These are phyloP conservation scores for Leptarthrus brevirostris DNA, from an alignment of 2,888 invertebrate genomes.

Conservation along the genomic window DNA sequence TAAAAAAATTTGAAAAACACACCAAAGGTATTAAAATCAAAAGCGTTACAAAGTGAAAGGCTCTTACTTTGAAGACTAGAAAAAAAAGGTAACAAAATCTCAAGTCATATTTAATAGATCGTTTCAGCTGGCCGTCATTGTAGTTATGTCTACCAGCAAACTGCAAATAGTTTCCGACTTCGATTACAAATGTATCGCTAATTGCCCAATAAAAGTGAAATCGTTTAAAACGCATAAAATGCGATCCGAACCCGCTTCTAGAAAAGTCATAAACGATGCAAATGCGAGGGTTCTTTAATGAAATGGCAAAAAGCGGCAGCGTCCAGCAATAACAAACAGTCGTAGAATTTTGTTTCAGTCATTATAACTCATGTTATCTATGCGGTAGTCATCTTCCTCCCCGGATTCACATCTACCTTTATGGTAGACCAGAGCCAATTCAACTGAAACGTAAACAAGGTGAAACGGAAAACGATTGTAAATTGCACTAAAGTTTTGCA, in stretches of 20 bases:
- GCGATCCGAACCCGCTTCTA: not conserved
- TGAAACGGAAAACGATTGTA: slow-evolving; percentile 40
- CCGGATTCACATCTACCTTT: not conserved
- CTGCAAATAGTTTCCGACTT: not conserved
- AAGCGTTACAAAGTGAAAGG: too few relatives aligned
- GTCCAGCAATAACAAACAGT: slow-evolving; percentile 16
- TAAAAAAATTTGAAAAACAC: too few relatives aligned
- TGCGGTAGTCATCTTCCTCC: slow-evolving; percentile 22
- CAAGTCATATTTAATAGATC: not conserved
- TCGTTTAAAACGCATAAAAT: slow-evolving; percentile 40
- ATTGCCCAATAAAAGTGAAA: slow-evolving; percentile 43
- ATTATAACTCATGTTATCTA: not conserved
- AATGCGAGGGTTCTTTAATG: slow-evolving; percentile 24
- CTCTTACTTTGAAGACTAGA: too few relatives aligned
- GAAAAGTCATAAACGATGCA: not conserved
- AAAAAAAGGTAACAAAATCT: not conserved
- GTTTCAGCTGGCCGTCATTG: not conserved
- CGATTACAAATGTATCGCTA: slow-evolving; percentile 32
- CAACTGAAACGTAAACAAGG: slow-evolving; percentile 48
- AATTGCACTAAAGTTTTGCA: slow-evolving; percentile 41
- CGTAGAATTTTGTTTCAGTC: slow-evolving; percentile 8
- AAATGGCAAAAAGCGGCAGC: slow-evolving; percentile 13
- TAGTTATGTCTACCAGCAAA: not conserved
- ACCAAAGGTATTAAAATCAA: too few relatives aligned
- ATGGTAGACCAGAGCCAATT: slow-evolving; percentile 5